Conservation (phyloP, 2,888 invertebrate genomes). For the Odontocolon sp. region DNA sequence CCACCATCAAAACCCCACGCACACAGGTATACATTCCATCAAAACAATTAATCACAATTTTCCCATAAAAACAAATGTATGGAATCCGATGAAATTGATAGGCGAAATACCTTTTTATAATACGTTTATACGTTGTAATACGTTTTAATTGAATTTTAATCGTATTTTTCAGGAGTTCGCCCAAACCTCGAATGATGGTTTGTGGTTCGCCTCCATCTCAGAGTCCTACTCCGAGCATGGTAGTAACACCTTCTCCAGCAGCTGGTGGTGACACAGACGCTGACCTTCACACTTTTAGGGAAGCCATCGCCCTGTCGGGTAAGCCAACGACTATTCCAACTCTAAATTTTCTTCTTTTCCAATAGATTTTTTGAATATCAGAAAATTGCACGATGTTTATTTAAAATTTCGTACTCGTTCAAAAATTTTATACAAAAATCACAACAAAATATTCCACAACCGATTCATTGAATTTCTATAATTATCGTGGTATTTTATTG, state of each 20-base stretch:
- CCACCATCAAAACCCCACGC: constrained; percentile 83
- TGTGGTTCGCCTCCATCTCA: constrained; percentile 79
- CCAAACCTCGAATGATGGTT: constrained; percentile 82
- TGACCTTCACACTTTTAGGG: constrained; percentile 88
- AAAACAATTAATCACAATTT: not conserved
- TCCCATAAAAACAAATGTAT: not conserved
- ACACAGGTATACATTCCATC: constrained; percentile 79
- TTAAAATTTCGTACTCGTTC: too few relatives aligned
- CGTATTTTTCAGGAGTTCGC: constrained; percentile 79
- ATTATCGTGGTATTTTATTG: too few relatives aligned
- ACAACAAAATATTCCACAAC: too few relatives aligned
- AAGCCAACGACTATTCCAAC: too few relatives aligned
- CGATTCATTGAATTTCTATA: too few relatives aligned
- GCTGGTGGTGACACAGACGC: constrained; percentile 82
- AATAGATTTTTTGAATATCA: too few relatives aligned
- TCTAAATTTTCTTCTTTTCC: not conserved
- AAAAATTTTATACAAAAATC: too few relatives aligned
- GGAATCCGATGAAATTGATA: not conserved
- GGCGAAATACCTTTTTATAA: too few relatives aligned
- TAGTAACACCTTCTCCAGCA: constrained; percentile 77
- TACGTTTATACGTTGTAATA: too few relatives aligned
- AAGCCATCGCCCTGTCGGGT: constrained; percentile 87
- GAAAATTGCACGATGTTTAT: too few relatives aligned
- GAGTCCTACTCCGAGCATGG: constrained; percentile 81
- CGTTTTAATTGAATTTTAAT: constrained; percentile 1